Conservation (phyloP, 2,888 invertebrate genomes). For the Syritta pipiens region DNA sequence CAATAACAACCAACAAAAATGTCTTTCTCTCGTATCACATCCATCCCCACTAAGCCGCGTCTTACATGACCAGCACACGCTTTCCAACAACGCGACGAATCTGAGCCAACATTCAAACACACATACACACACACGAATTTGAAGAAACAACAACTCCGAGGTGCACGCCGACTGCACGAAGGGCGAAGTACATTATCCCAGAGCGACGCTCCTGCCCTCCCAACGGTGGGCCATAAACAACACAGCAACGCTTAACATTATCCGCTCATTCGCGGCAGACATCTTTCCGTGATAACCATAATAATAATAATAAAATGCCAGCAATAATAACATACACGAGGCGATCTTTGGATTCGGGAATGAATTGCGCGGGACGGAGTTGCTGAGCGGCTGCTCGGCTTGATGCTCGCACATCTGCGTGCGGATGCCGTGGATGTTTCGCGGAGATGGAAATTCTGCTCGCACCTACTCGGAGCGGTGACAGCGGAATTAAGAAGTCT, state of each 20-base stretch:
- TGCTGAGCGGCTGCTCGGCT: background rate
- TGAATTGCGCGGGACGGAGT: background rate
- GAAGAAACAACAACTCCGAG: conserved; percentile 15
- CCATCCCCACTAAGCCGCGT: conserved; percentile 4
- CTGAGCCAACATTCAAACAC: conserved; percentile 14
- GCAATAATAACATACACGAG: conserved; percentile 42
- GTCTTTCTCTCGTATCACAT: conserved; percentile 31
- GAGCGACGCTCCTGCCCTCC: conserved; percentile 24
- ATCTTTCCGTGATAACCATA: conserved; percentile 57
- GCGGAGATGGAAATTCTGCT: background rate
- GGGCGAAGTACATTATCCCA: conserved; percentile 7
- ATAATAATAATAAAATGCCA: conserved; percentile 61
- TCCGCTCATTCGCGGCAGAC: conserved; percentile 51
- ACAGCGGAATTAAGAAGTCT: conserved; percentile 26
- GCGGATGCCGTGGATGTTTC: conserved; percentile 17
- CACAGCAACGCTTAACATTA: conserved; percentile 39
- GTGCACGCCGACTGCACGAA: conserved; percentile 16
- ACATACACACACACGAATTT: background rate
- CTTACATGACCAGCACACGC: conserved; percentile 2
- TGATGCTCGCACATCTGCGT: background rate
- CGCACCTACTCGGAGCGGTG: conserved; percentile 21
- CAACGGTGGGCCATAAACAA: conserved; percentile 39
- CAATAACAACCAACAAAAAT: conserved; percentile 25
- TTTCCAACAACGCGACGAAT: conserved; percentile 29
- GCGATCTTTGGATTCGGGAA: conserved; percentile 13